These are phyloP conservation scores for Dipus sagitta DNA, from an alignment of 2,797 vertebrate species.

Conservation along the genomic window DNA sequence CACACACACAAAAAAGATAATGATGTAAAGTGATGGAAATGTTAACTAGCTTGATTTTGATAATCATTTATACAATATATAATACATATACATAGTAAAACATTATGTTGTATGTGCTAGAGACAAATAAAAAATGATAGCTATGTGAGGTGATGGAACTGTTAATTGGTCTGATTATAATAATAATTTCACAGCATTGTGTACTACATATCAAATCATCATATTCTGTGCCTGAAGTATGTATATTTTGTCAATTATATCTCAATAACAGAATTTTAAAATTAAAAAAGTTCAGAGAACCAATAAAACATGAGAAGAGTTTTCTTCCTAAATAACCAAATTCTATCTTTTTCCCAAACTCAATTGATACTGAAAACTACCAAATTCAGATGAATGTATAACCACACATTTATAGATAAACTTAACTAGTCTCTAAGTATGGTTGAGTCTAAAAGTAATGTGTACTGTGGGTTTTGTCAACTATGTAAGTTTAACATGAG, in stretches of 20 bases:
- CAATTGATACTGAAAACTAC: conserved; percentile 7
- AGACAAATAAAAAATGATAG: too few relatives aligned
- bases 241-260: too few relatives aligned
- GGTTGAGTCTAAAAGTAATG: neutral
- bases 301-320: conserved; percentile 43
- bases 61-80: too few relatives aligned
- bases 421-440: conserved; percentile 5
- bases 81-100: too few relatives aligned
- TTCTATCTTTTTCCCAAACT: conserved; percentile 36
- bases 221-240: too few relatives aligned
- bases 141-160: too few relatives aligned
- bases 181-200: too few relatives aligned
- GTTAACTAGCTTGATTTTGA: too few relatives aligned
- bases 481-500: neutral
- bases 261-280: neutral
- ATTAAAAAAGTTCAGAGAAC: conserved; percentile 26
- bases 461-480: neutral
- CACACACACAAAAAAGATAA: neutral
- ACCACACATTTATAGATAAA: neutral
- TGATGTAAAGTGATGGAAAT: too few relatives aligned
- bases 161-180: too few relatives aligned
- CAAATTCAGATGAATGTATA: conserved; percentile 37
- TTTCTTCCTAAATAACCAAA: conserved; percentile 63
- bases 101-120: too few relatives aligned
- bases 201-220: too few relatives aligned